Evolutionary conservation across 2,888 invertebrate species (phyloP), one percentile per base, ranked within the genome.

Genomic region (Zonitis immaculata): DNA sequence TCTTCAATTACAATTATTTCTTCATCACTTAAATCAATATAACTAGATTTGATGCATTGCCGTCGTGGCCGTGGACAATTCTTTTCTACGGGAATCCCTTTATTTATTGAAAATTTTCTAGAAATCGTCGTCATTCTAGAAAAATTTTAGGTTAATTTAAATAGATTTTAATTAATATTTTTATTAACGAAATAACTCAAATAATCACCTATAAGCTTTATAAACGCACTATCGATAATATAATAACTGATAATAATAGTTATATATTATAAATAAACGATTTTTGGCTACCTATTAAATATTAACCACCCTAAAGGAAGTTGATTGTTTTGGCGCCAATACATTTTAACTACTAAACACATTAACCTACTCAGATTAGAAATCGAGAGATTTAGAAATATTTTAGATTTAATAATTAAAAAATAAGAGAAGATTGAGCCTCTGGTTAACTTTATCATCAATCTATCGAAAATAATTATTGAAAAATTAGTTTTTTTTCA

Each of bases 91-190:
- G 26, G 20, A 51, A 22, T 32, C 49, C 27, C 4, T 48, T 25
- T n/a, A 47, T 39, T 32, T 47, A 50, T 18, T 18, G 60, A 55
- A 42, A 57, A 53, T 47, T 58, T 56, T 7, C 57, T 57, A 9
- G 32, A 39, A 51, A 58, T 62, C 46, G 49, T 54, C 35, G 53
- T 49, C 42, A 56, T 52, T 43, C 26, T 30, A 12, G 18, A 26
- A 9, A 16, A 26, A 11, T 27, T 12, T 11, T 27, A 16, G 12
- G 27, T 42, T 42, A 42, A 3, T 42, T 42, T 16, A 44, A 43
- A 43, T n/a, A 12, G 27, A n/a, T 25, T 44, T 9, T 27, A n/a
- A 25, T 1, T 18, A 16, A 3, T 6, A 8, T 35, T 14, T 2
- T 35, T 14, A 14, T 6, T 14, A 1, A 14, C 7, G 8, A 35